Evolutionary conservation across 2,797 vertebrate genomes (phyloP).

Genomic region (Poeciliopsis gracilis): DNA sequence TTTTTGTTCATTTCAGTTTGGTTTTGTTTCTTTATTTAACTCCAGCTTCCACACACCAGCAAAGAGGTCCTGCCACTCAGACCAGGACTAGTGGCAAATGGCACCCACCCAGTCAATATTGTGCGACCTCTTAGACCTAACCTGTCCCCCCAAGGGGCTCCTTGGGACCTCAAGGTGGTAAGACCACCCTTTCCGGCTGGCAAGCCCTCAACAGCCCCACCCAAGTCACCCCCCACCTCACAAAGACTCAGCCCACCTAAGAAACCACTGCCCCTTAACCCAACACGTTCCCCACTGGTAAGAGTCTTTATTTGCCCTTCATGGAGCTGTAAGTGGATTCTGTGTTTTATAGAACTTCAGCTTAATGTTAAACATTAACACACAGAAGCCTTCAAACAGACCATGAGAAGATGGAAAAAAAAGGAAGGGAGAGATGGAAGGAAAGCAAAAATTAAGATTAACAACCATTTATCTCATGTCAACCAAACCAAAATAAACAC

Average conservation of each 20-base stretch:
- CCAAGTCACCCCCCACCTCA: constrained; percentile 46
- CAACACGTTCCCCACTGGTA: constrained; percentile 82
- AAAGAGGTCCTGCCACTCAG: constrained; percentile 77
- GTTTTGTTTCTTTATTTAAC: background rate
- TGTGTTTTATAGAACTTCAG: background rate
- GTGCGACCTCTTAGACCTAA: constrained; percentile 83
- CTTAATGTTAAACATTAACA: background rate
- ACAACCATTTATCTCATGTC: background rate
- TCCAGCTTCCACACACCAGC: constrained; percentile 75
- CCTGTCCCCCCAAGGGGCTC: constrained; percentile 46
- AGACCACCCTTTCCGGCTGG: constrained; percentile 78
- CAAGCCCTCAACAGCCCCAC: constrained; percentile 60
- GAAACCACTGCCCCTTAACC: constrained; percentile 86
- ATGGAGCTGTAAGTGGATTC: background rate
- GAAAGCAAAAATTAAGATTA: background rate
- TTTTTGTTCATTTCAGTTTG: background rate
- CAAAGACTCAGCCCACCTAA: constrained; percentile 83
- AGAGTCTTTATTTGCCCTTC: constrained; percentile 7
- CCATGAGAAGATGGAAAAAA: background rate
- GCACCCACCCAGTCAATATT: constrained; percentile 82
- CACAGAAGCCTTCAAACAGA: background rate
- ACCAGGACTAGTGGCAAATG: constrained; percentile 53
- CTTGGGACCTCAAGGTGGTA: constrained; percentile 67
- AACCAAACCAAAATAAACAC: background rate
- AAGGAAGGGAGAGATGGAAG: too few relatives aligned